Conservation (phyloP, 2,888 invertebrate genomes). For the Stomorhina lunata region DNA sequence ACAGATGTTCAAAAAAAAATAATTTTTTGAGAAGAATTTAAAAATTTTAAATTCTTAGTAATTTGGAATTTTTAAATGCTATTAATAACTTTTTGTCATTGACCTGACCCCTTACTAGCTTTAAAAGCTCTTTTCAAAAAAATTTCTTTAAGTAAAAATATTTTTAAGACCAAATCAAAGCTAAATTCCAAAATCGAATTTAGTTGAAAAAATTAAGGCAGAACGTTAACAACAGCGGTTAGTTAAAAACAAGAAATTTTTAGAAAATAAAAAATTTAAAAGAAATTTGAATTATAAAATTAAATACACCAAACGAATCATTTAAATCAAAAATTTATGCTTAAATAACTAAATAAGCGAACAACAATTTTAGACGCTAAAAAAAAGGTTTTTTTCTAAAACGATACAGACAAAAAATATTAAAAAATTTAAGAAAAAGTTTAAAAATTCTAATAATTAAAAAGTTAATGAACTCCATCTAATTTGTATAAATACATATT, state of each 20-base stretch:
- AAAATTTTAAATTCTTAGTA: too few relatives aligned
- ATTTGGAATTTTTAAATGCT: too few relatives aligned
- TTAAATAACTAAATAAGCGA: background rate
- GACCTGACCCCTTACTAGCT: conserved; percentile 19
- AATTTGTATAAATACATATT: conserved; percentile 4
- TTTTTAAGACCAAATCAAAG: background rate
- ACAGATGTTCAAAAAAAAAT: too few relatives aligned
- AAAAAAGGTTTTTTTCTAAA: background rate
- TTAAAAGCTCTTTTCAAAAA: conserved; percentile 16
- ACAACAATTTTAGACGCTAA: too few relatives aligned
- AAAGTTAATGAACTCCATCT: conserved; percentile 67
- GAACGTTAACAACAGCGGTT: conserved; percentile 37
- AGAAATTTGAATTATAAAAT: conserved; percentile 6
- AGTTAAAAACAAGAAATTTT: background rate
- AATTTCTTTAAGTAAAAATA: background rate
- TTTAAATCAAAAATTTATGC: background rate
- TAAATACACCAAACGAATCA: background rate
- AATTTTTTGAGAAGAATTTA: too few relatives aligned
- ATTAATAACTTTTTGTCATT: too few relatives aligned
- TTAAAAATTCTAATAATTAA: conserved; percentile 6
- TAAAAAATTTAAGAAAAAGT: background rate
- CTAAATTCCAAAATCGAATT: conserved; percentile 6
- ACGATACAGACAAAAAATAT: background rate
- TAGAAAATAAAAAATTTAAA: background rate
- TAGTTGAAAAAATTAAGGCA: conserved; percentile 52